Conservation (phyloP, 2,888 invertebrate genomes). For the Lycaena phlaeas region DNA sequence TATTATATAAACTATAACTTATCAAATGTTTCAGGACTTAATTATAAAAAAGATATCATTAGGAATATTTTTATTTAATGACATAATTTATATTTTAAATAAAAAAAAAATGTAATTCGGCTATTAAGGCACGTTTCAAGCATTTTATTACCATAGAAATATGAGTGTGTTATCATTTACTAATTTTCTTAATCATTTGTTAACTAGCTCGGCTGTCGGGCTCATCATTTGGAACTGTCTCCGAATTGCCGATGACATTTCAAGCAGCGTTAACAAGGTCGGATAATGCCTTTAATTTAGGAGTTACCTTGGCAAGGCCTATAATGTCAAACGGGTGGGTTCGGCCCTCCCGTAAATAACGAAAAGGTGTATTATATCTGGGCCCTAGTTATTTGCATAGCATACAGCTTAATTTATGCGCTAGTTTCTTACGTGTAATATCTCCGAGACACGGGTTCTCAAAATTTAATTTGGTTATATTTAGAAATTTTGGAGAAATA, state of each 20-base stretch:
- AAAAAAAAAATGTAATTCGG: too few species aligned
- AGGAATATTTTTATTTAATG: too few species aligned
- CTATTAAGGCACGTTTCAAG: too few species aligned
- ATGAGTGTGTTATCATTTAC: too few species aligned
- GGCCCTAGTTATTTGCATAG: slow-evolving; percentile 6
- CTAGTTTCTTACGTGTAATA: slow-evolving; percentile 7
- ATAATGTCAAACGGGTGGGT: slow-evolving; percentile 7
- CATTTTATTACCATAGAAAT: too few species aligned
- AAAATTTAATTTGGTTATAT: neutral
- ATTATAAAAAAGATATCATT: too few species aligned
- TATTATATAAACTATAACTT: too few species aligned
- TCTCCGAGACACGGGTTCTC: neutral
- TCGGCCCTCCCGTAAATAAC: neutral
- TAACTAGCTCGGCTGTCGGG: too few species aligned
- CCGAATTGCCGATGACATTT: neutral
- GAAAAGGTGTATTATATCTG: slow-evolving; percentile 6
- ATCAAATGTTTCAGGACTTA: too few species aligned
- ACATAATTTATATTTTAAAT: too few species aligned
- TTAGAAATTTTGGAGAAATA: neutral
- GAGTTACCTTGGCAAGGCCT: neutral
- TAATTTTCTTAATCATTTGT: too few species aligned
- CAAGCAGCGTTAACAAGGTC: neutral
- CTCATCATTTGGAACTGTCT: too few species aligned
- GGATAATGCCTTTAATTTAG: slow-evolving; percentile 3
- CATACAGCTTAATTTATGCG: slow-evolving; percentile 5